Percentiles rank a stretch among this genome's conserved stretches.
Evolutionary conservation across 2,113 vertebrate species (phyloP).

Genomic region (Scolopax mira): DNA sequence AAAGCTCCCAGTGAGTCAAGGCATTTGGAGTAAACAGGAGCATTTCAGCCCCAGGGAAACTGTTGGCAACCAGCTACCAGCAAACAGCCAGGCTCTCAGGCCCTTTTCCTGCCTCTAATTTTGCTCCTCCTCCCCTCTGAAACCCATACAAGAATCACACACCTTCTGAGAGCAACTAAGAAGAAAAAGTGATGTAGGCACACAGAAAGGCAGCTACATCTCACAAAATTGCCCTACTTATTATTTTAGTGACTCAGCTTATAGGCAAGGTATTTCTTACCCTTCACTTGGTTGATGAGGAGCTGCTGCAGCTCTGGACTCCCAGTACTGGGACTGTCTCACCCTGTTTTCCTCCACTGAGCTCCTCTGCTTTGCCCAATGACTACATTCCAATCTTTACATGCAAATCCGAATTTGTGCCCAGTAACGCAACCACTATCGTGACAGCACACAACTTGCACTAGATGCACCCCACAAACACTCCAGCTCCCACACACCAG

Average conservation of each 20-base stretch:
- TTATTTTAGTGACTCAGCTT: background rate
- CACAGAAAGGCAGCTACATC: background rate
- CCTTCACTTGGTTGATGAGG: background rate
- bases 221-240: background rate
- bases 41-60: background rate
- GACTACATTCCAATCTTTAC: no score
- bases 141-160: background rate
- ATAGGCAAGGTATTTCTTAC: background rate
- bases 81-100: background rate
- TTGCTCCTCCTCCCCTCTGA: background rate
- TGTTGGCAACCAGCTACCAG: background rate
- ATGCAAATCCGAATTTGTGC: background rate
- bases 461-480: background rate
- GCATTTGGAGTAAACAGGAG: background rate
- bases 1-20: background rate
- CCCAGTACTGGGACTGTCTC: background rate
- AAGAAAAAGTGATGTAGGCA: accelerated
- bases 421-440: accelerated
- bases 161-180: background rate
- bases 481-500: background rate
- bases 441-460: background rate
- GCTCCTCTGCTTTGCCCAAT: background rate
- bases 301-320: background rate
- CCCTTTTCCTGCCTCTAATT: background rate
- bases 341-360: background rate